A percentile compares a stretch with the other conserved stretches of the same genome.
phyloP scores from a whole-genome alignment of 53 echinoderm and acorn worm species.

The Apostichopus leukothele region DNA sequence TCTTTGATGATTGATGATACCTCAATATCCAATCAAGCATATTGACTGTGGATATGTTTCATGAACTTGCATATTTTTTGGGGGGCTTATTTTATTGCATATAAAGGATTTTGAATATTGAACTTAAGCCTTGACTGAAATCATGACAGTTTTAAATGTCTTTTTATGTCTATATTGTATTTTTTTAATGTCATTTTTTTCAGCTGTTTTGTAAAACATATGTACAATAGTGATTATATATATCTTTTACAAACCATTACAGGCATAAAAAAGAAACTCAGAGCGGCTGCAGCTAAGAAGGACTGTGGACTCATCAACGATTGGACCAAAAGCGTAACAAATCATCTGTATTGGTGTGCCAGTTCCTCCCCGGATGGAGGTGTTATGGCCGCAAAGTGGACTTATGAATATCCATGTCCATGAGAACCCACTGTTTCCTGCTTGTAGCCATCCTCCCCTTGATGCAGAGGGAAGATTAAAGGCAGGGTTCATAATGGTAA shows the following conservation, averaged over 20 bases:
- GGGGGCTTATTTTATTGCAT: no score
- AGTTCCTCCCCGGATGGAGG: conserved; percentile 58
- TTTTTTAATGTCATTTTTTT: no score
- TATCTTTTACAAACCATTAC: neutral
- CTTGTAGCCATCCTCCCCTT: conserved; percentile 33
- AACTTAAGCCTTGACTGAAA: no score
- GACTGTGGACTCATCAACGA: neutral
- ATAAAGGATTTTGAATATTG: no score
- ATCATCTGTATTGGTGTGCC: conserved; percentile 69
- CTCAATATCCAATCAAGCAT: no score
- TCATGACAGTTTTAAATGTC: no score
- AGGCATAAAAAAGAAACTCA: conserved; percentile 25
- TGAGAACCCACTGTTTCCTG: conserved; percentile 1
- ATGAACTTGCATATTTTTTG: no score
- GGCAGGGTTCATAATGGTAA: conserved; percentile 6
- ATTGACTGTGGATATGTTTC: no score
- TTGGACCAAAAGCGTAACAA: conserved; percentile 54
- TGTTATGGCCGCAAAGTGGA: conserved; percentile 55
- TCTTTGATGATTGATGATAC: no score
- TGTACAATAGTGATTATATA: no score
- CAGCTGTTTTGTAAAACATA: no score
- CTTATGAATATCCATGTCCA: conserved; percentile 49
- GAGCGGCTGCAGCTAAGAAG: conserved; percentile 10
- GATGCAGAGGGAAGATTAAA: neutral
- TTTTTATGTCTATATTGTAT: no score